Evolutionary conservation across 1,140 invertebrate species (phyloP), one percentile per base, ranked within the genome.

Genomic region (Apis dorsata): DNA sequence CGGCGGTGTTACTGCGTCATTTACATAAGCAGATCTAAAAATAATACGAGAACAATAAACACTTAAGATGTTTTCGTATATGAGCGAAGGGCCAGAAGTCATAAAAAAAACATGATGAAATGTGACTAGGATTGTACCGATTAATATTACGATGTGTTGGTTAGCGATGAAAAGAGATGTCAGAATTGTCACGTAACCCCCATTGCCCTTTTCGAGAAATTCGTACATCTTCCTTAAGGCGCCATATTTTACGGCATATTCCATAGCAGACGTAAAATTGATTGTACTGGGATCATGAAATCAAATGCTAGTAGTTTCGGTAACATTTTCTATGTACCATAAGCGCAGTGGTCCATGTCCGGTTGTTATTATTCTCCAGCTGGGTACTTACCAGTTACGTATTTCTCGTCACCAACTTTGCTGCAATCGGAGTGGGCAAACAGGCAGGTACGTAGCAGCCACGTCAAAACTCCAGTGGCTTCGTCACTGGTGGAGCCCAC

Each of bases 361-460:
- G 95, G 94, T 94, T 95, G 95, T 95, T 96, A 94, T 94, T 95
- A 96, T 96, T 95, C 95, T 95, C 95, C 95, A 94, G 94, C 95
- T 95, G 95, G 95, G 95, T 96, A 97, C 97, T 97, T 96, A 97
- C 96, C 96, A 97, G 96, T 97, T 98, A 97, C 97, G 97, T 97
- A 97, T 97, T 97, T 96, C 96, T 97, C 97, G 97, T 97, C 97
- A 97, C 97, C 96, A 96, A 97, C 95, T 97, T 97, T 97, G 96
- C 96, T 96, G 97, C 96, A 96, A 97, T 96, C 96, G 96, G 97
- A 98, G 96, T 97, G 97, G 97, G 96, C 96, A 97, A 97, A 96
- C 95, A 95, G 95, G 95, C 96, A 96, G 95, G 97, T 97, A 97
- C 97, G 97, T 98, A 97, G 97, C 96, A 97, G 97, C 97, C 97